Base-by-base conservation (phyloP, 2,888 invertebrate species). In the Zaprionus bogoriensis region DNA sequence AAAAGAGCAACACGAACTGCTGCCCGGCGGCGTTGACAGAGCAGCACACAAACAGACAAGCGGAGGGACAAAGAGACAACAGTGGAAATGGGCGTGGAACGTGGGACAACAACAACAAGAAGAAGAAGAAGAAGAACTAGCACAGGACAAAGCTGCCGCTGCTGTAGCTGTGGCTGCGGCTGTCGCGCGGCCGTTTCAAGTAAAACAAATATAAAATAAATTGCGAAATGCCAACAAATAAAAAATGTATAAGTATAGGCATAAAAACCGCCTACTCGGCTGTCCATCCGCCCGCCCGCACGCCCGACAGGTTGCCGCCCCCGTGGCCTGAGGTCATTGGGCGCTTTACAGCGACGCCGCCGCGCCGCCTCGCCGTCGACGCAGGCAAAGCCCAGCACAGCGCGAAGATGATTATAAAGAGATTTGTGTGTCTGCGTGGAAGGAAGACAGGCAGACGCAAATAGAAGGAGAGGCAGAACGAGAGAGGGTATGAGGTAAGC, bases 211-310 rank as follows among this genome's bases (percentile, higher is more conserved):
- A 77, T 73, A 68, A 78, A 80, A 83, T 83, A 81, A 83, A 81
- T 81, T 81, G 76, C 78, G 57, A 74, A 84, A 84, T 76, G 70
- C 71, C 78, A 78, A 67, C 74, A 78, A 78, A 84, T 77, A 83
- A 69, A 80, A 64, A 67, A 67, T 70, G 51, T 66, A 57, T 52
- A 74, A 67, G 66, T 57, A 64, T 69, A 75, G 70, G 62, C 73
- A 75, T 62, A 62, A 67, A 59, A 68, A 46, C 42, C 22, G 23
- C 50, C 42, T 28, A 27, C 12, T 44, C 60, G 12, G n/a, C 54
- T 9, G 23, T 9, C 22, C 39, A 10, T 7, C n/a, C 45, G 17
- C 14, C 10, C 19, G 4, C 4, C 30, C 10, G 30, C 9, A 19
- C 36, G 10, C 12, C 7, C 46, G 7, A 55, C 54, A 66, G 66